A percentile compares a stretch with the other conserved stretches of the same genome.
Evolutionary conservation across 2,888 invertebrate genomes (phyloP).

Genomic region (Oligia latruncula): DNA sequence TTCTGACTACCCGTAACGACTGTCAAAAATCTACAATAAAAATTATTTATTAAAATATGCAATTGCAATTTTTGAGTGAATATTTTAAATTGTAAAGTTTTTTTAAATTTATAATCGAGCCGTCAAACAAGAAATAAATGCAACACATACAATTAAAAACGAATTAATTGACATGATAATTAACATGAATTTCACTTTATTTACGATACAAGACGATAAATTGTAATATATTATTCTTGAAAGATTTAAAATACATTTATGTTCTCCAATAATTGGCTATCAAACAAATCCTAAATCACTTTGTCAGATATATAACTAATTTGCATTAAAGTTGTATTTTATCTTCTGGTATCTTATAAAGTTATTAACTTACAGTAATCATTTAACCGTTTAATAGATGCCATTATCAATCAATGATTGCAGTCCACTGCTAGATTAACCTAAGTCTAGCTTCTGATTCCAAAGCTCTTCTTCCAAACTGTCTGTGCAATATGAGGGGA

Average conservation of each 20-base stretch:
- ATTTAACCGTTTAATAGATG: slow-evolving; percentile 3
- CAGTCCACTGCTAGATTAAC: too few relatives aligned
- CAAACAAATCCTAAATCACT: slow-evolving; percentile 50
- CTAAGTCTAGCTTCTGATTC: neutral
- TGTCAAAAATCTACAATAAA: neutral
- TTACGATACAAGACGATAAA: slow-evolving; percentile 1
- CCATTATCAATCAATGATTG: neutral
- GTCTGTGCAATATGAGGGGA: neutral
- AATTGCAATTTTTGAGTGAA: neutral
- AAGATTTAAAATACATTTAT: slow-evolving; percentile 57
- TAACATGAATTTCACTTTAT: slow-evolving; percentile 26
- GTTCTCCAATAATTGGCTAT: slow-evolving; percentile 49
- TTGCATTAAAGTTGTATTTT: slow-evolving; percentile 47
- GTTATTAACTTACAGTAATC: slow-evolving; percentile 15
- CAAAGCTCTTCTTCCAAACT: neutral
- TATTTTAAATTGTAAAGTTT: neutral
- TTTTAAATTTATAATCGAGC: neutral
- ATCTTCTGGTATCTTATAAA: neutral
- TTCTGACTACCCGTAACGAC: neutral
- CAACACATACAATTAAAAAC: slow-evolving; percentile 9
- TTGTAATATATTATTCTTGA: slow-evolving; percentile 35
- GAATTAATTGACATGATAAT: slow-evolving; percentile 31
- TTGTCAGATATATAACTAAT: slow-evolving; percentile 45
- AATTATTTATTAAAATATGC: neutral
- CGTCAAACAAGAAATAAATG: neutral